Evolutionary conservation across 35 echinoderm and acorn worm species (phyloP).

Genomic region (Holothuria glaberrima): DNA sequence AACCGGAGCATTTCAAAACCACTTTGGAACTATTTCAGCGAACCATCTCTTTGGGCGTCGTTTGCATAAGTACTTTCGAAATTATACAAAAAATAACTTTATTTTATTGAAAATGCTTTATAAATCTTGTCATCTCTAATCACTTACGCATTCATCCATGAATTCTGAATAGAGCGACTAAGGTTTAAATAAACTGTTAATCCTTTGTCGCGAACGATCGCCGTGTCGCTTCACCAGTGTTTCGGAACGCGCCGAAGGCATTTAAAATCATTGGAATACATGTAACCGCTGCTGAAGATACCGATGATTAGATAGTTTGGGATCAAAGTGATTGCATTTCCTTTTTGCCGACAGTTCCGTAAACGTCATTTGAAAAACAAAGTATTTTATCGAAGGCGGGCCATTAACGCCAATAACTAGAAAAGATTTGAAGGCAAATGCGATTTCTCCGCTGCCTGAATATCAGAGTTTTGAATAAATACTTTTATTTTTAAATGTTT

Average conservation of each 20-base stretch:
- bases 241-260: conserved; percentile 59
- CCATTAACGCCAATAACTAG: conserved; percentile 41
- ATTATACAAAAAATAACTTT: conserved; percentile 36
- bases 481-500: too few relatives aligned
- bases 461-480: too few relatives aligned
- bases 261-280: conserved; percentile 43
- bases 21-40: too few relatives aligned
- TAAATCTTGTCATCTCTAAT: conserved; percentile 65
- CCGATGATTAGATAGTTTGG: conserved; percentile 20
- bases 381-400: neutral
- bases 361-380: conserved; percentile 23
- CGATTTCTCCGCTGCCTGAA: conserved; percentile 18
- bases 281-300: neutral
- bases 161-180: conserved; percentile 19
- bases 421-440: conserved; percentile 50
- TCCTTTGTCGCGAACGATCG: neutral
- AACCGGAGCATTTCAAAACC: too few relatives aligned
- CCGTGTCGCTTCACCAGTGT: conserved; percentile 32
- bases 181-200: neutral
- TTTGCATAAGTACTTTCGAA: conserved; percentile 23
- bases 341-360: conserved; percentile 8
- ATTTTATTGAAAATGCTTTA: conserved; percentile 43
- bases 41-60: too few relatives aligned
- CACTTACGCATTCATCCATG: conserved; percentile 50
- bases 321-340: conserved; percentile 40